Base-by-base conservation (phyloP, 2,113 vertebrate species). In the Urocynchramus pylzowi region DNA sequence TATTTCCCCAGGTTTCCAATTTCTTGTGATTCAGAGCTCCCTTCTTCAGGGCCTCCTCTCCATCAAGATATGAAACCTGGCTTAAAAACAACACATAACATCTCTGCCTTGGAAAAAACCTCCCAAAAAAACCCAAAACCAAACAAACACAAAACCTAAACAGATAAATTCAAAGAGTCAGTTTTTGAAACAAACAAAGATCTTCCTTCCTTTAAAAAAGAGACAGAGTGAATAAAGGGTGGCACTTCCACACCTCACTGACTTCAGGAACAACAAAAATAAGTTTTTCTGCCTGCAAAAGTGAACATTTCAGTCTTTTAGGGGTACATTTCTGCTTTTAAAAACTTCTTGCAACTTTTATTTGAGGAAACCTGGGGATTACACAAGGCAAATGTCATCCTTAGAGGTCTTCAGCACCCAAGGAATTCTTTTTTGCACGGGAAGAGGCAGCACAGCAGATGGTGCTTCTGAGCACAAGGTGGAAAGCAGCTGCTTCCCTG, bases 401-500 rank as follows among this genome's bases (percentile, higher is more conserved):
- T 70, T 18, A 2, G 10, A 89, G 81, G 73, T 78, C 77, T 42
- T 47, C 4, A 84, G 42, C 56, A 74, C 10, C n/a, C 80, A 16
- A 81, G 74, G 73, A 80, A 57, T 33, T 54, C 5, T 35, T 65
- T 11, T 70, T 19, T 67, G 87, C 64, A 4, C 1, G 9, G 59
- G 64, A 13, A 70, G 54, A 91, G 52, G 87, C 87, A 89, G 47
- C 1, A 1, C 31, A 74, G 41, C 96, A 95, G 93, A 92, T 94
- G 92, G 86, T 90, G 79, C 50, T 37, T 65, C 45, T 50, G 65
- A 89, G 85, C 87, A 44, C 87, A 7, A n/a, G 70, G 76, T 50
- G 24, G 42, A 37, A 84, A 59, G 1, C 90, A 89, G 90, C 92
- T 97, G 96, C 79, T 89, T 39, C 45, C 54, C 82, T 42, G 5